Evolutionary conservation across 2,113 vertebrate genomes (phyloP), one percentile per base, ranked within the genome.

Genomic region (Orientallactaga bullata): DNA sequence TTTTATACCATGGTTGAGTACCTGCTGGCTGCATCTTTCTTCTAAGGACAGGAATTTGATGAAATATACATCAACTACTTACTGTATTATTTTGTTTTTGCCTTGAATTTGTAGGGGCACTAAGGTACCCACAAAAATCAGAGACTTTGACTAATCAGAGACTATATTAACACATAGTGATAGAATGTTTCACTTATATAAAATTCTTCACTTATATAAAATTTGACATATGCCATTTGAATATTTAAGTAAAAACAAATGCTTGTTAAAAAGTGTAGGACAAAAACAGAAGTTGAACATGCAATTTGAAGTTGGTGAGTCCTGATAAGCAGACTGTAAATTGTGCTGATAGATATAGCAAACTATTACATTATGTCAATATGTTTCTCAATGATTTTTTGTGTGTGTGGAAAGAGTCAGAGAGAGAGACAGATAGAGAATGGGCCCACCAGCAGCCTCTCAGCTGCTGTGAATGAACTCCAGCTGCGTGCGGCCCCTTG

Each of bases 201-300:
- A 15, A 71, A 81, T 8, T 66, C 42, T n/a, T 61, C 18, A 61
- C 3, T 77, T 88, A 74, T 32, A 47, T 68, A n/a, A n/a, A 89
- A 86, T 10, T 65, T 63, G 47, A 79, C 35, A 71, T 51, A n/a
- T 47, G 2, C 5, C 71, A 68, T 61, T 58, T 39, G 21, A 5
- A 13, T 69, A 88, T 71, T 95, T 82, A 73, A 95, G 61, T 63
- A 63, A 18, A 81, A 39, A 20, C 35, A 73, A 39, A 74, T 13
- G 30, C 6, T 65, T 63, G 23, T 60, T 79, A 58, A 72, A 72
- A 90, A 71, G 12, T 65, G 12, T n/a, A 73, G 77, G 66, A 90
- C 87, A 87, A 42, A 82, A 32, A 30, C 35, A 15, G 39, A 60
- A 72, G 42, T 24, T 92, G 26, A 92, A 92, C 35, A 68, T 60